A percentile compares a stretch with the other conserved stretches of the same genome.
These are phyloP conservation scores for Leptopilina boulardi DNA, from an alignment of 1,140 invertebrate species.

Conservation along the genomic window DNA sequence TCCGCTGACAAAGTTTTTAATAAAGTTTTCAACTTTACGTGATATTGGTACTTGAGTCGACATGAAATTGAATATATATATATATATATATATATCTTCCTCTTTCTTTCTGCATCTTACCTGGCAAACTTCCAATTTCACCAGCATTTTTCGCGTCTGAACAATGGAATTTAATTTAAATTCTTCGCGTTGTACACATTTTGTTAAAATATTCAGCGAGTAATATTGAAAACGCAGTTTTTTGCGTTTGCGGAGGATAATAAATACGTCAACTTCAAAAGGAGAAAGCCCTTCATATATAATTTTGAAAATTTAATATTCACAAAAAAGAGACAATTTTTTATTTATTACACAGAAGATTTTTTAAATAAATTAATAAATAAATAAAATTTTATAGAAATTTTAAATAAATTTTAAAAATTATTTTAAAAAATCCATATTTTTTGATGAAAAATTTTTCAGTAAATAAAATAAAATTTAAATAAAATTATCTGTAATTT, in stretches of 20 bases:
- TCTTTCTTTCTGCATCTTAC: conserved; percentile 16
- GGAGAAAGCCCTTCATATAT: background rate
- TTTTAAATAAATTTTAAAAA: no score
- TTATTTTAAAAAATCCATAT: no score
- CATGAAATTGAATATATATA: conserved; percentile 25
- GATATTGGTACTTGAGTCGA: conserved; percentile 19
- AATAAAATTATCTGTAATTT: no score
- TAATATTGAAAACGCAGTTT: conserved; percentile 8
- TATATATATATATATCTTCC: no score
- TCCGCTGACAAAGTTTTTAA: conserved; percentile 22
- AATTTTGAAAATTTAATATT: no score
- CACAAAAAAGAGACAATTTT: no score
- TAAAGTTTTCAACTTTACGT: conserved; percentile 27
- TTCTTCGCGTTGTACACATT: conserved; percentile 31
- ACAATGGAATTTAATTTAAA: conserved; percentile 40
- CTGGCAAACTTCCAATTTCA: conserved; percentile 41
- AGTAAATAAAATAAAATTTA: no score
- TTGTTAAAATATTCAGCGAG: conserved; percentile 20
- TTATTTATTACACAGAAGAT: no score
- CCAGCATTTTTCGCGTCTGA: conserved; percentile 35
- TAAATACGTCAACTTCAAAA: background rate
- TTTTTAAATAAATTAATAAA: no score
- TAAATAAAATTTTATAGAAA: no score
- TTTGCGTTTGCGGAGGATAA: background rate
- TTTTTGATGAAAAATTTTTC: no score